phyloP scores from a whole-genome alignment of 2,113 vertebrate species.

The Epinephelus fuscoguttatus region DNA sequence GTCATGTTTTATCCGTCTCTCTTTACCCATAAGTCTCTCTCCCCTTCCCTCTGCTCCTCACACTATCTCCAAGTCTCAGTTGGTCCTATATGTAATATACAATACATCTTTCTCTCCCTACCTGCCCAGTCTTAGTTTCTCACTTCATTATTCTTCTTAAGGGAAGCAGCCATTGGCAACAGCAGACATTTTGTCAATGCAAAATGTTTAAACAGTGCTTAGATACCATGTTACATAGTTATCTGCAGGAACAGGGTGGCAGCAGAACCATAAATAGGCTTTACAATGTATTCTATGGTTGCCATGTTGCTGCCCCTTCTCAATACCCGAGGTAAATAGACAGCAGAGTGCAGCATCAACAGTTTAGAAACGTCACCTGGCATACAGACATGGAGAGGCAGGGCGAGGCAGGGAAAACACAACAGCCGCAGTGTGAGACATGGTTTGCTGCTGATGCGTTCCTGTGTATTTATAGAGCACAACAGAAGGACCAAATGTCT shows the following conservation, averaged over 20 bases:
- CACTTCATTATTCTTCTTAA: slow-evolving; percentile 55
- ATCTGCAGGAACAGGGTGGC: slow-evolving; percentile 48
- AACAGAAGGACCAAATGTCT: slow-evolving; percentile 36
- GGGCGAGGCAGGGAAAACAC: slow-evolving; percentile 16
- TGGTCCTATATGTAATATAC: slow-evolving; percentile 11
- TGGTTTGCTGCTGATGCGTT: slow-evolving; percentile 31
- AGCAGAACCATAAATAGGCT: slow-evolving; percentile 56
- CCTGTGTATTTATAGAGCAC: slow-evolving; percentile 43
- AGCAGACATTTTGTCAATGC: slow-evolving; percentile 65
- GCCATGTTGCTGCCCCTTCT: slow-evolving; percentile 25
- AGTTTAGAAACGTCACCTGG: slow-evolving; percentile 37
- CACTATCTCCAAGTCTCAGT: slow-evolving; percentile 1
- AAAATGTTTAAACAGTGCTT: slow-evolving; percentile 58
- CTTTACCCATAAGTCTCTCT: slow-evolving; percentile 9
- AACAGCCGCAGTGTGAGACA: slow-evolving; percentile 25
- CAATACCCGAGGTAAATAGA: slow-evolving; percentile 55
- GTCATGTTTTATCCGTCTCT: slow-evolving; percentile 40
- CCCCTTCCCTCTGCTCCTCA: background rate
- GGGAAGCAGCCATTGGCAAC: slow-evolving; percentile 40
- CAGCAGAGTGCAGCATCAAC: slow-evolving; percentile 16
- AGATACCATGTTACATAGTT: slow-evolving; percentile 24
- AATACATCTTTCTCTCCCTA: slow-evolving; percentile 6
- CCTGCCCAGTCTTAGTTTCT: slow-evolving; percentile 25
- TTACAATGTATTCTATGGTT: slow-evolving; percentile 22
- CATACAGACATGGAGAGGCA: slow-evolving; percentile 24